phyloP scores from a whole-genome alignment of 1,140 invertebrate species.

The Drosophila arawakana region DNA sequence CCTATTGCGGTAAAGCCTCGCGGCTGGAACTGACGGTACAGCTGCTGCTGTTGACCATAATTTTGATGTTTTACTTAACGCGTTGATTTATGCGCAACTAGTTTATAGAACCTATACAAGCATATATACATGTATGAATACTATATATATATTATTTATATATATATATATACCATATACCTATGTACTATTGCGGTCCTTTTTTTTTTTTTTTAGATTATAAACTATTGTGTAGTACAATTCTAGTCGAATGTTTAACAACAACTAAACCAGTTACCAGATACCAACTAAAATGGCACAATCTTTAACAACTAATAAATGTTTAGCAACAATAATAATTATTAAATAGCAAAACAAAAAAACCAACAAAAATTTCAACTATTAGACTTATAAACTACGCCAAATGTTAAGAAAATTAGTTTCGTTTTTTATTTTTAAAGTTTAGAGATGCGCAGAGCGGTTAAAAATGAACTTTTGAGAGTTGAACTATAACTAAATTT shows the following conservation, averaged over 20 bases:
- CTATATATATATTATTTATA: conserved; percentile 23
- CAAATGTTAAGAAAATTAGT: conserved; percentile 63
- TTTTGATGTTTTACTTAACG: conserved; percentile 79
- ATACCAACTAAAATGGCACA: conserved; percentile 56
- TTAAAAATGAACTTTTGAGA: background rate
- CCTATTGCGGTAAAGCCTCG: conserved; percentile 81
- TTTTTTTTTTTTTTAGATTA: conserved; percentile 66
- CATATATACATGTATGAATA: conserved; percentile 52
- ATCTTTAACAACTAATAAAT: conserved; percentile 62
- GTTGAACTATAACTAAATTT: background rate
- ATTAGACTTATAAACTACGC: conserved; percentile 75
- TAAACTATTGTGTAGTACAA: conserved; percentile 72
- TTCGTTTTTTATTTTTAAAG: conserved; percentile 41
- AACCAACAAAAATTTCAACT: conserved; percentile 64
- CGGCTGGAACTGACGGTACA: conserved; percentile 64
- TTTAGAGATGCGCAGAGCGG: background rate
- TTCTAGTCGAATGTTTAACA: conserved; percentile 76
- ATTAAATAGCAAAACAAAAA: conserved; percentile 1
- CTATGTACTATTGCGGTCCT: conserved; percentile 59
- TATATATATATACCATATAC: conserved; percentile 22
- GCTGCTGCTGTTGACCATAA: conserved; percentile 75
- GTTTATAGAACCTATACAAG: conserved; percentile 54
- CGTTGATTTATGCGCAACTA: conserved; percentile 71
- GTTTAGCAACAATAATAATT: conserved; percentile 50
- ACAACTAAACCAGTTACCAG: conserved; percentile 29